phyloP scores from a whole-genome alignment of 92 coral and sea anemone genomes.

The Epizoanthus scotinus region DNA sequence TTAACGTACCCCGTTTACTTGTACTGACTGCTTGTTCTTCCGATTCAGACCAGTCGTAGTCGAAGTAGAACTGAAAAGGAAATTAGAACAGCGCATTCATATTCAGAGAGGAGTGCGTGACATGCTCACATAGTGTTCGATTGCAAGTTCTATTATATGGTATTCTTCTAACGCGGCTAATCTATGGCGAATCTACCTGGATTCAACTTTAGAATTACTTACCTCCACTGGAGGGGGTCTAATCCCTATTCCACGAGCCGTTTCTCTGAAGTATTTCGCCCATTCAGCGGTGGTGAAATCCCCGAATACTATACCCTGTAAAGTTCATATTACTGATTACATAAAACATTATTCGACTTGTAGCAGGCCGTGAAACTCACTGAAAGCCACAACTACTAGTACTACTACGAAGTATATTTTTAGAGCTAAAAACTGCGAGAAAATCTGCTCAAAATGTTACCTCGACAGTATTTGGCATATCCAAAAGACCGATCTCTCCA shows the following conservation, averaged over 20 bases:
- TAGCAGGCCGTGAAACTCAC: too few relatives aligned
- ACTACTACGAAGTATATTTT: not conserved
- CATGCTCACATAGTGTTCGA: not conserved
- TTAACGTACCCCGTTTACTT: constrained; percentile 28
- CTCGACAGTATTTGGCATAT: constrained; percentile 42
- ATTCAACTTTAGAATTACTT: not conserved
- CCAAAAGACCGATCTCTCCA: not conserved
- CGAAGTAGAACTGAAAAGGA: constrained; percentile 70
- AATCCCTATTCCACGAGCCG: constrained; percentile 53
- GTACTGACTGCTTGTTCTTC: constrained; percentile 54
- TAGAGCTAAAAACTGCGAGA: not conserved
- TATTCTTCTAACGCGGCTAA: too few relatives aligned
- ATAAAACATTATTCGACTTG: not conserved
- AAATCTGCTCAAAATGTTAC: not conserved
- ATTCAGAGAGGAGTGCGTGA: constrained; percentile 33
- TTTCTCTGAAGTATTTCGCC: constrained; percentile 66
- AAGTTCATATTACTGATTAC: not conserved
- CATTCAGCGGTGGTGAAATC: constrained; percentile 84
- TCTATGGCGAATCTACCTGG: too few relatives aligned
- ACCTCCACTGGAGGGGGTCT: constrained; percentile 85
- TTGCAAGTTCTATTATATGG: too few relatives aligned
- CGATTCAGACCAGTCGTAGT: constrained; percentile 64
- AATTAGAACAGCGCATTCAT: not conserved
- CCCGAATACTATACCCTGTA: constrained; percentile 76
- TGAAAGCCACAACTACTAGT: too few relatives aligned